Evolutionary conservation across 1,140 invertebrate species (phyloP).

Genomic region (Chironomus striatipennis): DNA sequence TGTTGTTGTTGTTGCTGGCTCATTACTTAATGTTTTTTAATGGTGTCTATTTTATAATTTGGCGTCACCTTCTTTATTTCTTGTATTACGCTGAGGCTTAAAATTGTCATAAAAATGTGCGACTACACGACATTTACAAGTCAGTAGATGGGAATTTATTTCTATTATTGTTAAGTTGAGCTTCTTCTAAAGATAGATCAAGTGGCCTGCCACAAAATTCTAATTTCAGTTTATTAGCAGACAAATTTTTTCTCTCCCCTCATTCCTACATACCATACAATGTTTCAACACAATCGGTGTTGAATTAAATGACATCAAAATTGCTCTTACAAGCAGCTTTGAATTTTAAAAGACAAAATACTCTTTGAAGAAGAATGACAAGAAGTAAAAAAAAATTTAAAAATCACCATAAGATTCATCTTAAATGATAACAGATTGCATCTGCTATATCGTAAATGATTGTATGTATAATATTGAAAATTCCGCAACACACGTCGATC

Average conservation of each 20-base stretch:
- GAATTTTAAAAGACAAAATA: slow-evolving; percentile 4
- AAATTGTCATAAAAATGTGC: slow-evolving; percentile 14
- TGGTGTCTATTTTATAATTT: slow-evolving; percentile 14
- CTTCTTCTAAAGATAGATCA: background rate
- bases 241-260: background rate
- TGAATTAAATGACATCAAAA: background rate
- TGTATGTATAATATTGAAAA: background rate
- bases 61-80: background rate
- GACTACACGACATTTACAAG: background rate
- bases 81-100: background rate
- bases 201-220: slow-evolving; percentile 1
- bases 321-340: background rate
- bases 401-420: background rate
- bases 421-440: background rate
- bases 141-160: background rate
- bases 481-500: background rate
- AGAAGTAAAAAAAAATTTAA: background rate
- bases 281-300: too few relatives aligned
- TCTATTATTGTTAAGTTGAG: background rate
- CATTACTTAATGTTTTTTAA: slow-evolving; percentile 1
- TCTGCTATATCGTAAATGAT: background rate
- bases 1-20: background rate
- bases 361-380: background rate
- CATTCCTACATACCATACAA: too few relatives aligned
- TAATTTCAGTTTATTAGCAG: background rate